Evolutionary conservation across 2,888 invertebrate species (phyloP).

Genomic region (Volucella inflata): DNA sequence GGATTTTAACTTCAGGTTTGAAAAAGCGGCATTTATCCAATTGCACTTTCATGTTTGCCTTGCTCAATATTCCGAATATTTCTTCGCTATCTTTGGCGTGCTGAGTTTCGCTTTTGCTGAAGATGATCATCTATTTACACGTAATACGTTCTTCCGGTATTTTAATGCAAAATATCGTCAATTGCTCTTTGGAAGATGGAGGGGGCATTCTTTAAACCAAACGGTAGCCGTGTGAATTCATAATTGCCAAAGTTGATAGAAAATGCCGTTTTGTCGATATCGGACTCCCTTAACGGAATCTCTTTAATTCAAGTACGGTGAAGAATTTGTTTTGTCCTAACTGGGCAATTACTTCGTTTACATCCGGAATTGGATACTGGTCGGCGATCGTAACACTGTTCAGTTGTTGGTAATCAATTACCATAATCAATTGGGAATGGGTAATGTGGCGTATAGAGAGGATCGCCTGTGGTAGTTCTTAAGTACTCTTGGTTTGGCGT

Average conservation of each 20-base stretch:
- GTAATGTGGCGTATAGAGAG: constrained; percentile 9
- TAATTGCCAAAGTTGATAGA: background rate
- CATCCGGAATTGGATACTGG: background rate
- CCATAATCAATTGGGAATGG: background rate
- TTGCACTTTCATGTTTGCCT: no score
- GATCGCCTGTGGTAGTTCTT: constrained; percentile 11
- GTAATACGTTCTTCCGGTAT: no score
- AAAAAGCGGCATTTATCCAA: background rate
- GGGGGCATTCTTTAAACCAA: no score
- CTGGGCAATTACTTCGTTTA: no score
- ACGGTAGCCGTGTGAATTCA: background rate
- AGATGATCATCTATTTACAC: no score
- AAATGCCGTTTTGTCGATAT: background rate
- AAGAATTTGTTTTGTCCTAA: no score
- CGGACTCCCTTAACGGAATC: no score
- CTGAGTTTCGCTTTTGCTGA: no score
- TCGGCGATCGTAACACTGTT: background rate
- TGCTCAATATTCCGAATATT: no score
- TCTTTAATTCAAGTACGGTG: no score
- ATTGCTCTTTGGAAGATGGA: background rate
- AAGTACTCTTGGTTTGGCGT: background rate
- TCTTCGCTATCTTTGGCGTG: no score
- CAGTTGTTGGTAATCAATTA: background rate
- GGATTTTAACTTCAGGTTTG: background rate
- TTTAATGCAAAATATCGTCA: no score